A percentile compares a stretch with the other conserved stretches of the same genome.
Evolutionary conservation across 1,140 invertebrate genomes (phyloP).

Genomic region (Drosophila ercepeae): DNA sequence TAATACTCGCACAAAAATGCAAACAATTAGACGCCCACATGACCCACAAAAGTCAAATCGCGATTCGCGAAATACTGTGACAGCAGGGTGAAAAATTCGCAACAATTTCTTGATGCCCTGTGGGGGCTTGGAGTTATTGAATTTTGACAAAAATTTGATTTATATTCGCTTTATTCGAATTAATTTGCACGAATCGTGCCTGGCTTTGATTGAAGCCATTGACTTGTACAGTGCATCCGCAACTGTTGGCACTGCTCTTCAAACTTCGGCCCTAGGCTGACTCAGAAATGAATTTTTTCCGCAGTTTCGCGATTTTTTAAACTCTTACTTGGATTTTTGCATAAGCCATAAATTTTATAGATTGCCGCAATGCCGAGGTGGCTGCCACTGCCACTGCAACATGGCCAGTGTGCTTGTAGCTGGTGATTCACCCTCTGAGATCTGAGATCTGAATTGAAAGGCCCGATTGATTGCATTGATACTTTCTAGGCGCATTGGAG

Average conservation of each 20-base stretch:
- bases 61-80: conserved; percentile 1
- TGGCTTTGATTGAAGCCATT: conserved; percentile 29
- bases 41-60: conserved; percentile 49
- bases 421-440: conserved; percentile 6
- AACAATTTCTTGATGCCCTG: conserved; percentile 46
- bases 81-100: conserved; percentile 12
- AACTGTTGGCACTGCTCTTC: not conserved
- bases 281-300: conserved; percentile 8
- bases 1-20: conserved; percentile 41
- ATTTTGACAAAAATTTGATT: conserved; percentile 67
- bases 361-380: conserved; percentile 23
- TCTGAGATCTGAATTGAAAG: conserved; percentile 9
- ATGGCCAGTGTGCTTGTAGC: not conserved
- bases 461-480: conserved; percentile 11
- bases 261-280: conserved; percentile 9
- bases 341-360: conserved; percentile 36
- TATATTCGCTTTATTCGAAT: conserved; percentile 47
- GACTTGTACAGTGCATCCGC: not conserved
- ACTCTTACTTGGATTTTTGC: conserved; percentile 18
- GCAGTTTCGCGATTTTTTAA: not conserved
- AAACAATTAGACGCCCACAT: conserved; percentile 76
- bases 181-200: conserved; percentile 46
- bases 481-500: not conserved
- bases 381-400: conserved; percentile 6
- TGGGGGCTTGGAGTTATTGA: conserved; percentile 46